Evolutionary conservation across 2,888 invertebrate species (phyloP), one percentile per base, ranked within the genome.

Genomic region (Agonopterix alstromeriana): DNA sequence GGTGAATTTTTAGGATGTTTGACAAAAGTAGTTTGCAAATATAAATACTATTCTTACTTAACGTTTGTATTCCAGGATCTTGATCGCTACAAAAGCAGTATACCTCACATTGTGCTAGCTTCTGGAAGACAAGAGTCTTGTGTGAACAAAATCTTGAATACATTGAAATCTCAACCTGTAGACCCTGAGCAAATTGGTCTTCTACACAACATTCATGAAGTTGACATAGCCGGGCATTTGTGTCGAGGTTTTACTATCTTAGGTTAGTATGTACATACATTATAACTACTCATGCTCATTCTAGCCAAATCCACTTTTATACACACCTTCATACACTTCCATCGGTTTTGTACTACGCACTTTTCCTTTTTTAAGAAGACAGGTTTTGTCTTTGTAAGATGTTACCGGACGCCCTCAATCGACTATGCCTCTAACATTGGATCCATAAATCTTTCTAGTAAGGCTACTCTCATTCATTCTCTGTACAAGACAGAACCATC

Each of bases 171-270:
- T 14, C 66, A 73, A 8, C 70, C 77, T 0, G 63, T 87, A 3
- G 90, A 90, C 56, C 73, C 82, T 0, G 90, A 91, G 56, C 89
- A 88, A 59, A 73, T 88, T 3, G 81, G 69, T 2, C 68, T 91
- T 0, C 65, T 90, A 1, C 89, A 90, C 52, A 82, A 80, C 48
- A 67, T 89, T 5, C 89, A 85, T 57, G 68, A 81, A 8, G 73
- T 70, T 48, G 80, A 87, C n/a, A 89, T 90, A 48, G 60, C 77
- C 49, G 90, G 91, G 0, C 93, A 93, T 65, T 89, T 92, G 10
- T 92, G 90, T 65, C 78, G 94, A 56, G 94, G 94, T 1, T 93
- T 89, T 65, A 77, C 90, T 5, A 68, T 94, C 46, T 61, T 87
- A 0, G 74, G 48, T 49, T 38, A 44, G 47, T 8, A 38, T 27